These are phyloP conservation scores for Pogonophryne albipinna DNA, from an alignment of 2,797 vertebrate genomes.

Conservation along the genomic window DNA sequence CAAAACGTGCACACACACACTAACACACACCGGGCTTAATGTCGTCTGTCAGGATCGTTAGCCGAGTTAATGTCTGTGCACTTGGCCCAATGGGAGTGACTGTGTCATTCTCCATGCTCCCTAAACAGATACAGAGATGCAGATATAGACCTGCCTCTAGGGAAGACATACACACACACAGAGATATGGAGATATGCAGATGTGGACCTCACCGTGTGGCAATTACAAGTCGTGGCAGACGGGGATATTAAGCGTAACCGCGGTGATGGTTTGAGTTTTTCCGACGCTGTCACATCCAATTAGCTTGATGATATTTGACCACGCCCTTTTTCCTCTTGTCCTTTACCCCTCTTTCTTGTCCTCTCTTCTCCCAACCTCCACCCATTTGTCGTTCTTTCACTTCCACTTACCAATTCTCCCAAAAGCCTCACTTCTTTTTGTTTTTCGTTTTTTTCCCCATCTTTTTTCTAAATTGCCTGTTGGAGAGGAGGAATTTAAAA, in stretches of 20 bases:
- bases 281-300: constrained; percentile 76
- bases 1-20: neutral
- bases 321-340: constrained; percentile 41
- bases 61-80: constrained; percentile 79
- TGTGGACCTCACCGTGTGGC: constrained; percentile 42
- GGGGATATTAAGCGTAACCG: constrained; percentile 67
- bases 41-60: constrained; percentile 76
- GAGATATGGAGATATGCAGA: constrained; percentile 49
- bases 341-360: neutral
- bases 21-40: constrained; percentile 50
- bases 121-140: constrained; percentile 66
- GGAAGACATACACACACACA: constrained; percentile 25
- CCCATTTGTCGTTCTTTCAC: neutral
- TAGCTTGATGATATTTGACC: constrained; percentile 63
- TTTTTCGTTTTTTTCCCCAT: constrained; percentile 25
- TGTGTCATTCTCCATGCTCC: constrained; percentile 73
- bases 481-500: constrained; percentile 29
- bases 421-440: neutral
- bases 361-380: too few relatives aligned
- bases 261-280: constrained; percentile 65
- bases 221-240: constrained; percentile 64
- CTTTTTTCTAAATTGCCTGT: constrained; percentile 41
- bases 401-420: constrained; percentile 5
- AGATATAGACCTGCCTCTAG: constrained; percentile 69
- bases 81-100: constrained; percentile 66